Base-by-base conservation (phyloP, 2,113 vertebrate genomes). In the Microcebus tavaratra region DNA sequence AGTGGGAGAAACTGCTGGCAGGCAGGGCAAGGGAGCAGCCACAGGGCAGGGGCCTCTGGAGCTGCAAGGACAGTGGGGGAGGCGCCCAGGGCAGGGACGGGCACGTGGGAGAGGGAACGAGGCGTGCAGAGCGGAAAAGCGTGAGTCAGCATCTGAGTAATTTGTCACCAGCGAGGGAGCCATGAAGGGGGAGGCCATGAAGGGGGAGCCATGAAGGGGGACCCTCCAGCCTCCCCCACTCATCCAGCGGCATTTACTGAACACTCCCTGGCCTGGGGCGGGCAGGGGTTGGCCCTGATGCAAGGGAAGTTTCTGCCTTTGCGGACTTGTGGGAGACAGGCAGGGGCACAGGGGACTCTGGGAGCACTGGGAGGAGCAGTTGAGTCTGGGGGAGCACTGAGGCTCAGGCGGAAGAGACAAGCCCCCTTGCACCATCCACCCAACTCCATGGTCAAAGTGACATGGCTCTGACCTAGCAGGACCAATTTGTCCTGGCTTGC, bases 161-260 rank as follows among this genome's bases (percentile, higher is more conserved):
- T 1, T 2, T 8, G 20, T 59, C 12, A 42, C n/a, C 80, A 31
- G 78, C 1, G 0, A 2, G 13, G 45, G n/a, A 55, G 61, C 39
- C 42, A 21, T 2, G 29, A 15, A 63, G 34, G 63, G 10, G 23
- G 79, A 27, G n/a, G 61, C 39, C 42, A 21, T 2, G 29, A 15
- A 63, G 34, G 63, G 13, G 45, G n/a, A 55, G 61, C 39, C 42
- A 21, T 2, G 29, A 15, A 63, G 34, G 63, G 10, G 23, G 39
- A 15, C 31, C 53, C 61, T 39, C 8, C 10, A 45, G 0, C 9
- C 27, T 23, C 55, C 11, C 8, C 5, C 31, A 4, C 17, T 21
- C 78, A 27, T 6, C 31, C 31, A 1, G 42, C 1, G 55, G 57
- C 42, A 0, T 29, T 55, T 17, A 61, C 4, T 3, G 42, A 61